Evolutionary conservation across 2,797 vertebrate genomes (phyloP).

Genomic region (Gymnothorax reevesii): DNA sequence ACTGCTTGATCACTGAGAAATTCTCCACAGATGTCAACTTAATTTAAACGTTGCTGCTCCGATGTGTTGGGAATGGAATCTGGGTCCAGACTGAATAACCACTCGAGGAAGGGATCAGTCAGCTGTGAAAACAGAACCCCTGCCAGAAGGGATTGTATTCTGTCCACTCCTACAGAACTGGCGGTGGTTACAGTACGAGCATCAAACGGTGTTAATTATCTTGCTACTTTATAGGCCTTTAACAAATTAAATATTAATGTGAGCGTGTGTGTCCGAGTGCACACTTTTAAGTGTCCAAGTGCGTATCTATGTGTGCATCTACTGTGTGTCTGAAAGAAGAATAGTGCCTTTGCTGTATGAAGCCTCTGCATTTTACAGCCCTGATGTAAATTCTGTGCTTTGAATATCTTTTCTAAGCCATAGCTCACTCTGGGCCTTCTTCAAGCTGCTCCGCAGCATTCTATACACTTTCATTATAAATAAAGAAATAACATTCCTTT

Average conservation of each 20-base stretch:
- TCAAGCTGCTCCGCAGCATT: constrained; percentile 29
- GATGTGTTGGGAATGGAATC: constrained; percentile 82
- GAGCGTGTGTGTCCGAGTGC: background rate
- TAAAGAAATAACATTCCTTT: background rate
- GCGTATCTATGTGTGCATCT: background rate
- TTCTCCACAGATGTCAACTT: constrained; percentile 85
- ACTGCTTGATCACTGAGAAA: constrained; percentile 84
- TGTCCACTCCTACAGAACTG: constrained; percentile 65
- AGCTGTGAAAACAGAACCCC: constrained; percentile 79
- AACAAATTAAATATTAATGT: constrained; percentile 14
- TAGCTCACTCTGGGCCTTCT: background rate
- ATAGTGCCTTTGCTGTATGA: background rate
- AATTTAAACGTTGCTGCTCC: constrained; percentile 84
- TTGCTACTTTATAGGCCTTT: constrained; percentile 50
- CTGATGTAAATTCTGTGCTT: background rate
- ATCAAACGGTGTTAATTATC: constrained; percentile 58
- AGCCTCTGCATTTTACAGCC: background rate
- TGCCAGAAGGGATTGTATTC: constrained; percentile 70
- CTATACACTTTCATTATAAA: background rate
- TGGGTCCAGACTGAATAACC: constrained; percentile 76
- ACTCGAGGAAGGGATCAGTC: constrained; percentile 73
- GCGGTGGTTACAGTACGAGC: constrained; percentile 54
- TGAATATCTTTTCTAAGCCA: background rate
- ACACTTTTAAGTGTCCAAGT: constrained; percentile 22
- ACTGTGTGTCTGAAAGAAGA: background rate